A percentile compares a stretch with the other conserved stretches of the same genome.
phyloP scores from a whole-genome alignment of 2,113 vertebrate genomes.

The Solenodon paradoxus region DNA sequence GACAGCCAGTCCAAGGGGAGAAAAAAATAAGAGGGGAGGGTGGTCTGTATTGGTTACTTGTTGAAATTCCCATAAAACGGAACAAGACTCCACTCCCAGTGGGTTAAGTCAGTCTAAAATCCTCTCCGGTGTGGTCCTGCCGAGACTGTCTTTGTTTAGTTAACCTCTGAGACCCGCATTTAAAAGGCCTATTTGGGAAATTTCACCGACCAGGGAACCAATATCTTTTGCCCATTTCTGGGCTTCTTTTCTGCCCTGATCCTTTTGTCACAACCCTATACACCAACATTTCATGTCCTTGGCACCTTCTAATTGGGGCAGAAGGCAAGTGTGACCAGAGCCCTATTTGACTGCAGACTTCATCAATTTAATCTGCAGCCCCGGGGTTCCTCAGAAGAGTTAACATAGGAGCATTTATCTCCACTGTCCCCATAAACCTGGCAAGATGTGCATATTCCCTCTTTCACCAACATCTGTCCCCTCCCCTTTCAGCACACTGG shows the following conservation, averaged over 20 bases:
- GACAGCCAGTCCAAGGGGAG: slow-evolving; percentile 69
- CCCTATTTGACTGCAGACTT: background rate
- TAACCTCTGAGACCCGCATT: slow-evolving; percentile 93
- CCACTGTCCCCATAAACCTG: background rate
- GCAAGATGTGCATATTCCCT: background rate
- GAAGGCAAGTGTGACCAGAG: background rate
- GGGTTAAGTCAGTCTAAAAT: slow-evolving; percentile 87
- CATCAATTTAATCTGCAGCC: background rate
- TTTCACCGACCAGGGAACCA: slow-evolving; percentile 80
- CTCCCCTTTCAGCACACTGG: background rate
- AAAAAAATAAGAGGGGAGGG: slow-evolving; percentile 66
- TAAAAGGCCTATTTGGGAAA: slow-evolving; percentile 90
- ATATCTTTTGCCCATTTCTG: slow-evolving; percentile 84
- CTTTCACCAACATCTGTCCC: background rate
- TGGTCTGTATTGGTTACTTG: slow-evolving; percentile 83
- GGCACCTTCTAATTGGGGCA: background rate
- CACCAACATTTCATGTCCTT: background rate
- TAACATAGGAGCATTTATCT: background rate
- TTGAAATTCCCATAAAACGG: slow-evolving; percentile 91
- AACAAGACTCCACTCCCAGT: slow-evolving; percentile 89
- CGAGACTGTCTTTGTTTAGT: slow-evolving; percentile 93
- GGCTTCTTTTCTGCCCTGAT: slow-evolving; percentile 22
- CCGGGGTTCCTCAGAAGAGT: background rate
- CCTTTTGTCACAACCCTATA: background rate
- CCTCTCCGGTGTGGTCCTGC: slow-evolving; percentile 94